Percentiles rank a stretch among this genome's conserved stretches.
Evolutionary conservation across 2,113 vertebrate genomes (phyloP).

Genomic region (Genyomyrus donnyi): DNA sequence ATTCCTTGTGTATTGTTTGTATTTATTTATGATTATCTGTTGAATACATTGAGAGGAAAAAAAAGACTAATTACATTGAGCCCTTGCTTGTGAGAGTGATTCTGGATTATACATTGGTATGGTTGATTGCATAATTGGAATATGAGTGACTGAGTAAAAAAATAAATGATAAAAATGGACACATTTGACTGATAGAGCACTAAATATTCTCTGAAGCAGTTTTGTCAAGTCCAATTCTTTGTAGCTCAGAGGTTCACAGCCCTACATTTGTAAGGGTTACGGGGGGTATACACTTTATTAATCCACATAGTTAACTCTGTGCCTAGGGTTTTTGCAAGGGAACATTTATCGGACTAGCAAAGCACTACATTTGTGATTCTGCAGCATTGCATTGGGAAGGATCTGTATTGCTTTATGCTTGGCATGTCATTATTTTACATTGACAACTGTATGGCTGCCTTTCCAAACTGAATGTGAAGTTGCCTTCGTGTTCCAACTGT

Average conservation of each 20-base stretch:
- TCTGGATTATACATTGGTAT: conserved; percentile 74
- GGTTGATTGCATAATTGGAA: conserved; percentile 74
- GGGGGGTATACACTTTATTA: conserved; percentile 61
- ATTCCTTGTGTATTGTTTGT: conserved; percentile 91
- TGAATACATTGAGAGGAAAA: conserved; percentile 62
- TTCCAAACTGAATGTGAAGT: conserved; percentile 81
- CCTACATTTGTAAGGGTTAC: conserved; percentile 59
- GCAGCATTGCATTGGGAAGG: conserved; percentile 69
- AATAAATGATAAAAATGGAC: conserved; percentile 44
- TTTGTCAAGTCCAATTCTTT: conserved; percentile 51
- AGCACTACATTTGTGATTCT: conserved; percentile 76
- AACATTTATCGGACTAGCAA: conserved; percentile 70
- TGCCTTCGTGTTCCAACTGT: conserved; percentile 77
- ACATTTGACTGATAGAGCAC: conserved; percentile 71
- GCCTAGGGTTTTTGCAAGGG: conserved; percentile 68
- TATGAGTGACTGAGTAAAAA: conserved; percentile 73
- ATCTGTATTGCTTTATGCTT: conserved; percentile 84
- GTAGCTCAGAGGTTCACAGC: conserved; percentile 63
- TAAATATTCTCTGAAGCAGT: conserved; percentile 66
- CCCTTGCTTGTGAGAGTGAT: conserved; percentile 66
- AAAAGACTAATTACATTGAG: conserved; percentile 61
- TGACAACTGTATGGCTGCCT: conserved; percentile 73
- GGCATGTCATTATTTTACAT: conserved; percentile 87
- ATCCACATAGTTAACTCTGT: conserved; percentile 70
- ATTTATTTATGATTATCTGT: conserved; percentile 98